These are phyloP conservation scores for Drosophila ananassae DNA, from an alignment of 1,140 invertebrate species.

Conservation along the genomic window DNA sequence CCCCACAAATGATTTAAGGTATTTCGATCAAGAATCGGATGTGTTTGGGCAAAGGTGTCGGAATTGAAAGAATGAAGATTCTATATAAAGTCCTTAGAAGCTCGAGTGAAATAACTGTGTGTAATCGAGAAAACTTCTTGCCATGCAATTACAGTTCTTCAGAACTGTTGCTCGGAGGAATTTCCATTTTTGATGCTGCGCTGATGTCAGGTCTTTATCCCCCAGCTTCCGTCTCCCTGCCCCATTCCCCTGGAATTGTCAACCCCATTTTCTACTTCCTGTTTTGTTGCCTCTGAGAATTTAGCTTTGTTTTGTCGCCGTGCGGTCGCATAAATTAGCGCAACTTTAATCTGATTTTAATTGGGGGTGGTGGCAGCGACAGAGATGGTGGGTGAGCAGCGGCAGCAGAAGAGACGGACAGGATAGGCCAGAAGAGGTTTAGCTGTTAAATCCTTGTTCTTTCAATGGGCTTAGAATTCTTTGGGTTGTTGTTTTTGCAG, in stretches of 20 bases:
- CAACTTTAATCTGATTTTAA: slow-evolving; percentile 82
- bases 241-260: slow-evolving; percentile 2
- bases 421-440: slow-evolving; percentile 32
- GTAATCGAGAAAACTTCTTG: slow-evolving; percentile 21
- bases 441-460: slow-evolving; percentile 52
- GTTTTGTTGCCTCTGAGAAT: slow-evolving; percentile 36
- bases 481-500: slow-evolving; percentile 26
- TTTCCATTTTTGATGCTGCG: slow-evolving; percentile 45
- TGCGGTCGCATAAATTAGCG: slow-evolving; percentile 81
- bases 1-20: too few relatives aligned
- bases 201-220: slow-evolving; percentile 29
- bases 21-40: too few relatives aligned
- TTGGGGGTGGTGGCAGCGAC: slow-evolving; percentile 54
- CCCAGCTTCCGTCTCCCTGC: not conserved
- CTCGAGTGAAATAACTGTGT: slow-evolving; percentile 11
- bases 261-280: slow-evolving; percentile 19
- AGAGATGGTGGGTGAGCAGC: slow-evolving; percentile 4
- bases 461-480: slow-evolving; percentile 61
- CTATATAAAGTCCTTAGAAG: not conserved
- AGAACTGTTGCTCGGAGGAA: not conserved
- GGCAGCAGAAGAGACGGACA: not conserved
- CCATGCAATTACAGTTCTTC: slow-evolving; percentile 27
- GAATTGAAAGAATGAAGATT: too few relatives aligned
- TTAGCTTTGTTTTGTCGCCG: slow-evolving; percentile 75
- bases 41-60: too few relatives aligned